phyloP scores from a whole-genome alignment of 2,113 vertebrate species.

The Podarcis muralis region DNA sequence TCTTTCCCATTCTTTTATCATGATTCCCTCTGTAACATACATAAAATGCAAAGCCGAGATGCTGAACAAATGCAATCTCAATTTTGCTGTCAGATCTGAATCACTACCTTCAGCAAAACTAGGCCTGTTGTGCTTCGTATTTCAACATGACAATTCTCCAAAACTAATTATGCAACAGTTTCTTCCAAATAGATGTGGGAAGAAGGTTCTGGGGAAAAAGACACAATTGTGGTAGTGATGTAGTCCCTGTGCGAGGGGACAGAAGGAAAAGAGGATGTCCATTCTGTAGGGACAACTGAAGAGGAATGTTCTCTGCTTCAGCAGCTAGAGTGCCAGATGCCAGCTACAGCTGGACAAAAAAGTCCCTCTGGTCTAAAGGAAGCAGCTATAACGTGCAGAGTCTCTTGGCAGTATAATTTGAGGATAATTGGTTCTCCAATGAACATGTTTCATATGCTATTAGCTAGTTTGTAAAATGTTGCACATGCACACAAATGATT shows the following conservation, averaged over 20 bases:
- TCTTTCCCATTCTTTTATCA: background rate
- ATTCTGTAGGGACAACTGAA: background rate
- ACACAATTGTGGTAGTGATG: background rate
- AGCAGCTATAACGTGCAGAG: background rate
- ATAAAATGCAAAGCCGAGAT: background rate
- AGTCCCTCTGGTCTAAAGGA: background rate
- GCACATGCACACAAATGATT: background rate
- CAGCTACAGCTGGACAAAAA: background rate
- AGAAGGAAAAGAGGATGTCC: background rate
- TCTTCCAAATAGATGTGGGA: background rate
- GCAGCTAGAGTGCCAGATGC: background rate
- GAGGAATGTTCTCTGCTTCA: background rate
- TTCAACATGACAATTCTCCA: background rate
- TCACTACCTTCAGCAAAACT: background rate
- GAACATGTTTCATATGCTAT: background rate
- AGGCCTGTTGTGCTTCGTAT: background rate
- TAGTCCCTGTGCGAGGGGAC: background rate
- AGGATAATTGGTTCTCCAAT: background rate
- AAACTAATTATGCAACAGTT: background rate
- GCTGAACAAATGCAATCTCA: background rate
- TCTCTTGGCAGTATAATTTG: background rate
- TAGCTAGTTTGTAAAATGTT: background rate
- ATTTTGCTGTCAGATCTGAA: background rate
- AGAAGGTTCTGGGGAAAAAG: background rate
- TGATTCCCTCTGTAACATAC: background rate